Percentiles rank a stretch among this genome's conserved stretches.
Evolutionary conservation across 2,113 vertebrate genomes (phyloP).

Genomic region (Pithys albifrons): DNA sequence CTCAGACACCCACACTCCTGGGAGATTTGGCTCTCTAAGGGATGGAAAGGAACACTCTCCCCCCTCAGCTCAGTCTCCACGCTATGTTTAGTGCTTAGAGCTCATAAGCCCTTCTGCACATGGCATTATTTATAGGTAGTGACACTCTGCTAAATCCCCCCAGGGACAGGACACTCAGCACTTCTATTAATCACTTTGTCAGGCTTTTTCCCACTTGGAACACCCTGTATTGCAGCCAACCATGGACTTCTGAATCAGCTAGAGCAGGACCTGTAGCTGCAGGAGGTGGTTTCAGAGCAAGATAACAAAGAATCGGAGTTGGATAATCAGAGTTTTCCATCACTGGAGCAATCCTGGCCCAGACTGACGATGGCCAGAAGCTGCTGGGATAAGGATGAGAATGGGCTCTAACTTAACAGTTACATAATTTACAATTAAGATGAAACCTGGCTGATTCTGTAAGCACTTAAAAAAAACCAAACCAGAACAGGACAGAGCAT

Average conservation of each 20-base stretch:
- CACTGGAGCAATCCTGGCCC: not conserved
- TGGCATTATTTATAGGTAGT: conserved; percentile 55
- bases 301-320: not conserved
- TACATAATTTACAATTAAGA: not conserved
- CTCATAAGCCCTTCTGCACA: conserved; percentile 40
- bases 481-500: not conserved
- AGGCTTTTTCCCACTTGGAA: not conserved
- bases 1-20: not conserved
- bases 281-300: not conserved
- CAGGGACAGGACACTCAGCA: conserved; percentile 24
- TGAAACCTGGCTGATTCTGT: not conserved
- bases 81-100: conserved; percentile 50
- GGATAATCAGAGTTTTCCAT: not conserved
- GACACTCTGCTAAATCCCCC: conserved; percentile 36
- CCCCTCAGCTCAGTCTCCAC: not conserved
- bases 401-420: not conserved
- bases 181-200: conserved; percentile 30
- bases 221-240: not conserved
- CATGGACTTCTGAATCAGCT: not conserved
- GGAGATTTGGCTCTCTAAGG: not conserved
- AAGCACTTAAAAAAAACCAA: not conserved
- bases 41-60: not conserved
- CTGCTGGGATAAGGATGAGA: not conserved
- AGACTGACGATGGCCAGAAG: not conserved
- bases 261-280: not conserved